Evolutionary conservation across 1,140 invertebrate species (phyloP), one percentile per base, ranked within the genome.

Genomic region (Nomia melanderi): DNA sequence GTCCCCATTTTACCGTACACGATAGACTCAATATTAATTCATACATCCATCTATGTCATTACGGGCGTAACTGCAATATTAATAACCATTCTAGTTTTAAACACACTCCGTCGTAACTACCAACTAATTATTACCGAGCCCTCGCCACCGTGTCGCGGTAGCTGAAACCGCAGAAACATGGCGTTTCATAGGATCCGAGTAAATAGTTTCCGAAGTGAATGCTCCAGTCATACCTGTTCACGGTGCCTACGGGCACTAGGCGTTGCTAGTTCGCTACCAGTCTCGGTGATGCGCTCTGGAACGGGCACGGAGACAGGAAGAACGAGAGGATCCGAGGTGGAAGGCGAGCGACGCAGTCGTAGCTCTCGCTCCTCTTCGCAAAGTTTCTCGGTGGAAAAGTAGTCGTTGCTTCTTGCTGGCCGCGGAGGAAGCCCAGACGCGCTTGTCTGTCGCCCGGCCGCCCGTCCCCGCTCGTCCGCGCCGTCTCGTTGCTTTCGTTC

Each of bases 321-420:
- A 44, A 20, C 0, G 25, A 39, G 27, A 59, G 8, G 59, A 11
- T 41, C 17, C 20, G 17, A 27, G 23, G 20, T 9, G n/a, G 27
- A 27, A 17, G 31, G 23, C 25, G 23, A 2, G 11, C 12, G 39
- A 11, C 9, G 14, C 7, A 44, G 31, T 44, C 41, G 50, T 7
- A 4, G 17, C 14, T 39, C 20, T 5, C 23, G 25, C 20, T 17
- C n/a, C 39, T 39, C 33, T n/a, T 62, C 63, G 63, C 53, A 36
- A 82, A 82, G 78, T 82, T 82, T 77, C 79, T 25, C 72, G 64
- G 20, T 62, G 50, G 66, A 72, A 82, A 81, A 67, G 75, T 65
- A 39, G 79, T 72, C 41, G 62, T 20, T 12, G 62, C 44, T 82
- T 82, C 81, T 77, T 63, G 64, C 41, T 12, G 59, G 56, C 59